These are phyloP conservation scores for Pachyrhynchus sulphureomaculatus DNA, from an alignment of 1,140 invertebrate genomes.

Conservation along the genomic window DNA sequence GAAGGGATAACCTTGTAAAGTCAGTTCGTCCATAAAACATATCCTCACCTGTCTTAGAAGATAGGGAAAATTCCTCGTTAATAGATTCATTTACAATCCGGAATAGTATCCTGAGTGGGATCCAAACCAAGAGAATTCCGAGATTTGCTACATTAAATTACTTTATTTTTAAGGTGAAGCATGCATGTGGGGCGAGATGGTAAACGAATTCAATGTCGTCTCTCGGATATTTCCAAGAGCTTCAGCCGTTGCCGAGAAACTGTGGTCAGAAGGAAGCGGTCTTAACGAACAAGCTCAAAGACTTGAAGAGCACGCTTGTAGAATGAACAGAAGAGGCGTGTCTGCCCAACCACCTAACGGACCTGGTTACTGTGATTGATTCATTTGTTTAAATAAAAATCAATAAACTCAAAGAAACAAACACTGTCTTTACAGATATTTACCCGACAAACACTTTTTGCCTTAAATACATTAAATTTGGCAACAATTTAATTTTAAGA, in stretches of 20 bases:
- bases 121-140: too few species aligned
- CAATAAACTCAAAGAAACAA: too few species aligned
- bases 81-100: too few species aligned
- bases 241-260: conserved; percentile 77
- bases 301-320: conserved; percentile 82
- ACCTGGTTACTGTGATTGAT: conserved; percentile 44
- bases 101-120: too few species aligned
- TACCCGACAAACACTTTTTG: neutral
- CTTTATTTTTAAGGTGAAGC: conserved; percentile 70
- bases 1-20: too few species aligned
- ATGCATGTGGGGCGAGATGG: conserved; percentile 88
- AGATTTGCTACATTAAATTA: too few species aligned
- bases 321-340: conserved; percentile 74
- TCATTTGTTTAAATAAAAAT: too few species aligned
- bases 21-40: too few species aligned
- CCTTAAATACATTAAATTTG: too few species aligned
- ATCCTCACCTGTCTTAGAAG: too few species aligned
- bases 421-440: neutral
- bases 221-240: conserved; percentile 77
- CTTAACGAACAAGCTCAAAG: conserved; percentile 50
- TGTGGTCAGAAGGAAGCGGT: conserved; percentile 64
- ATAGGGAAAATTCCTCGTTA: too few species aligned
- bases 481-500: too few species aligned
- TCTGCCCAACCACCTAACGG: conserved; percentile 71
- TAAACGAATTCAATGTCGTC: conserved; percentile 65